Evolutionary conservation across 2,797 vertebrate species (phyloP).

Genomic region (Echiichthys vipera): DNA sequence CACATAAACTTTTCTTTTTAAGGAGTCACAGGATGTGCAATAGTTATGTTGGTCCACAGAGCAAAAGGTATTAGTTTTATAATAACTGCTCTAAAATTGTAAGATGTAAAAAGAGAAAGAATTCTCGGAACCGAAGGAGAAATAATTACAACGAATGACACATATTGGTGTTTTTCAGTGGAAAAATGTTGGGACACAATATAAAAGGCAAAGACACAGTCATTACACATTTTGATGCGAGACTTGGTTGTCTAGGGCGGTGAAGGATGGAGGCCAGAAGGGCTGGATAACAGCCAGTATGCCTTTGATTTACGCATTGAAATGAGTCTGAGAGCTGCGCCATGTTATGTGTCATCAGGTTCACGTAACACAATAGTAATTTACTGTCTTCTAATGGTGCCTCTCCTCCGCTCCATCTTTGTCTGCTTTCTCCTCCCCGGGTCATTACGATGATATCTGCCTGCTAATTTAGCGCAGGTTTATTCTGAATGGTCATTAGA

Average conservation of each 20-base stretch:
- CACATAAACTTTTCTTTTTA: too few relatives aligned
- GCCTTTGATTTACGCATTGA: constrained; percentile 39
- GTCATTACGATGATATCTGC: constrained; percentile 37
- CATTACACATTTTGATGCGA: too few relatives aligned
- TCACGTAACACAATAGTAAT: constrained; percentile 32
- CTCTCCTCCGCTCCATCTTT: constrained; percentile 14
- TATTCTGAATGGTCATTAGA: constrained; percentile 64
- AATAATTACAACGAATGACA: too few relatives aligned
- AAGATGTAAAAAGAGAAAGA: too few relatives aligned
- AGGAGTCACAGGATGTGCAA: too few relatives aligned
- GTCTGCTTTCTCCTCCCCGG: constrained; percentile 21
- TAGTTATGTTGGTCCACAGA: too few relatives aligned
- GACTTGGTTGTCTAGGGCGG: not conserved
- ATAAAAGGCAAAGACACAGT: too few relatives aligned
- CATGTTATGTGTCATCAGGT: constrained; percentile 34
- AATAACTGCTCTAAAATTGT: too few relatives aligned
- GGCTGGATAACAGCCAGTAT: constrained; percentile 13
- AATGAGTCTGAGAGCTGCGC: constrained; percentile 38
- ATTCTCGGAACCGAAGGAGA: too few relatives aligned
- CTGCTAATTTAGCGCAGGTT: constrained; percentile 55
- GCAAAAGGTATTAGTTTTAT: too few relatives aligned
- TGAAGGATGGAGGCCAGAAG: constrained; percentile 26
- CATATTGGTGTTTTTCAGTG: too few relatives aligned
- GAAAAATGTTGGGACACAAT: too few relatives aligned
- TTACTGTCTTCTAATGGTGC: constrained; percentile 1